A percentile compares a stretch with the other conserved stretches of the same genome.
Conservation (phyloP, 1,140 invertebrate species). For the Mylabris phalerata region DNA sequence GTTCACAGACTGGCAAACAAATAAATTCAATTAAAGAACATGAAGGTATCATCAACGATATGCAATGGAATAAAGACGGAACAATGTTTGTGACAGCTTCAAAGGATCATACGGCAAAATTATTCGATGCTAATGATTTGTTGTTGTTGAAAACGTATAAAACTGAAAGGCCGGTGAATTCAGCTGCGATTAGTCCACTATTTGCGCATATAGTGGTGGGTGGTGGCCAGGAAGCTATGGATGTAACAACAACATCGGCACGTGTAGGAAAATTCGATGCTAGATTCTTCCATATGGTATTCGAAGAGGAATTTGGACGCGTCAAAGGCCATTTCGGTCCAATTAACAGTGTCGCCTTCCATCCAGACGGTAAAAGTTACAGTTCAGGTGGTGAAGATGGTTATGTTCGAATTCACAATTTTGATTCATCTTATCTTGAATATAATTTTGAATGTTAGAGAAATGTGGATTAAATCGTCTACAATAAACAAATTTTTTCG, state of each 20-base stretch:
- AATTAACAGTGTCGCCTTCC: slow-evolving; percentile 97
- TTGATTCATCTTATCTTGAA: slow-evolving; percentile 95
- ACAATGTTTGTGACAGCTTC: slow-evolving; percentile 96
- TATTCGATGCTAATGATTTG: slow-evolving; percentile 84
- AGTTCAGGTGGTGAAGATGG: slow-evolving; percentile 98
- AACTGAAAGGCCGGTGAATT: slow-evolving; percentile 94
- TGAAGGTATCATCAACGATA: slow-evolving; percentile 84
- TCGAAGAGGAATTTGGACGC: slow-evolving; percentile 97
- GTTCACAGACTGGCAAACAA: slow-evolving; percentile 68
- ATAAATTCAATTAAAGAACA: slow-evolving; percentile 73
- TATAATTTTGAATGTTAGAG: slow-evolving; percentile 84
- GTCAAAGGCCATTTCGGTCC: slow-evolving; percentile 99
- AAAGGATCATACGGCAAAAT: slow-evolving; percentile 87
- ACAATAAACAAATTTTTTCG: not conserved
- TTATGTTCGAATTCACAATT: slow-evolving; percentile 92
- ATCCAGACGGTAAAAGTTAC: slow-evolving; percentile 96
- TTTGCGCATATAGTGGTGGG: slow-evolving; percentile 91
- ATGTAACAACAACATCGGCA: slow-evolving; percentile 95
- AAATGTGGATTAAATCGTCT: not conserved
- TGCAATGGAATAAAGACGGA: slow-evolving; percentile 88
- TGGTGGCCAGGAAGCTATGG: slow-evolving; percentile 98
- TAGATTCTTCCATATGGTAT: slow-evolving; percentile 96
- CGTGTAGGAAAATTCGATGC: slow-evolving; percentile 97
- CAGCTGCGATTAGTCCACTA: slow-evolving; percentile 91
- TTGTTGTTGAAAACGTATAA: slow-evolving; percentile 89